Evolutionary conservation across 2,888 invertebrate genomes (phyloP).

Genomic region (Polymixis lichenea): DNA sequence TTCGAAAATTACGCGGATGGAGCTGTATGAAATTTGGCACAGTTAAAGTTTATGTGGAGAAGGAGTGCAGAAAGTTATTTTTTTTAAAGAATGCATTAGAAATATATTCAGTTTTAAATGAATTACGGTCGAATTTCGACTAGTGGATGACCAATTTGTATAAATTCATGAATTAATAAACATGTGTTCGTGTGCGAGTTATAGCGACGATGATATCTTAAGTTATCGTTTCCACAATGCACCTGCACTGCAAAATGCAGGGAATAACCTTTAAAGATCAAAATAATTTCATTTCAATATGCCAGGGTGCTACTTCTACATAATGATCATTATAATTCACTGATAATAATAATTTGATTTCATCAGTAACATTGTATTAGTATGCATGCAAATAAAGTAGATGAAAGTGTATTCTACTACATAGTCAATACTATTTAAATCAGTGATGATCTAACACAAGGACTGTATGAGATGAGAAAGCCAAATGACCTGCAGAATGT

Average conservation of each 20-base stretch:
- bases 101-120: too few species aligned
- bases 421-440: constrained; percentile 18
- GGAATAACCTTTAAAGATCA: constrained; percentile 6
- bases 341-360: background rate
- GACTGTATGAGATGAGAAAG: constrained; percentile 51
- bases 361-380: background rate
- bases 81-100: too few species aligned
- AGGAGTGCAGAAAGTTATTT: too few species aligned
- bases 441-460: constrained; percentile 43
- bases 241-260: constrained; percentile 20
- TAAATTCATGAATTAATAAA: constrained; percentile 22
- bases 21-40: too few species aligned
- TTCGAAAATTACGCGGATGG: too few species aligned
- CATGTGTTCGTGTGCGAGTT: background rate
- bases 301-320: background rate
- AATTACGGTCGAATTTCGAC: too few species aligned
- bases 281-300: constrained; percentile 27
- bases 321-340: background rate
- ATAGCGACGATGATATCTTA: background rate
- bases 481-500: constrained; percentile 60
- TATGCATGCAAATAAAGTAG: background rate
- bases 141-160: background rate
- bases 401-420: constrained; percentile 14
- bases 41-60: too few species aligned
- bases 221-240: constrained; percentile 1